phyloP scores from a whole-genome alignment of 2,888 invertebrate species.

The Linnaemya vulpina region DNA sequence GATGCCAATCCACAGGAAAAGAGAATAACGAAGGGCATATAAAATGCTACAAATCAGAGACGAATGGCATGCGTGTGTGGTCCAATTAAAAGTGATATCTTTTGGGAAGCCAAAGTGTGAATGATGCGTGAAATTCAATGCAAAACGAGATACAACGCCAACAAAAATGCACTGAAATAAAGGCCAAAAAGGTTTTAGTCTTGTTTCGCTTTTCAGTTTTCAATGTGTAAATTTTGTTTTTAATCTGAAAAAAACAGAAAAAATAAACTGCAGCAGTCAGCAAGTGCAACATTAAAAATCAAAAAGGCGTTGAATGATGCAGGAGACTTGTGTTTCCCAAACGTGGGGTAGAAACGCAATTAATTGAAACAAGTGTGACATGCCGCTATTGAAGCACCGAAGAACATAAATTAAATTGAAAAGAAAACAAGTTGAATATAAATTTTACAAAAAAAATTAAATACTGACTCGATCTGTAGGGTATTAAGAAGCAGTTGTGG shows the following conservation, averaged over 20 bases:
- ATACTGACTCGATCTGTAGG: slow-evolving; percentile 15
- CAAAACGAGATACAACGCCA: slow-evolving; percentile 62
- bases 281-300: slow-evolving; percentile 66
- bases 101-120: slow-evolving; percentile 78
- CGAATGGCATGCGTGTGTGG: slow-evolving; percentile 76
- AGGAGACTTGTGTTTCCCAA: slow-evolving; percentile 69
- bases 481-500: neutral
- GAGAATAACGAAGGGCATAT: slow-evolving; percentile 24
- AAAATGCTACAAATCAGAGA: slow-evolving; percentile 60
- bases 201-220: slow-evolving; percentile 4
- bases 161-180: slow-evolving; percentile 61
- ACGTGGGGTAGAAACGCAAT: slow-evolving; percentile 73
- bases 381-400: slow-evolving; percentile 64
- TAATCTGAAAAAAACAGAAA: slow-evolving; percentile 18
- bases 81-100: slow-evolving; percentile 80
- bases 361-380: slow-evolving; percentile 79
- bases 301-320: slow-evolving; percentile 74
- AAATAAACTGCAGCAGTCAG: slow-evolving; percentile 47
- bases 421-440: slow-evolving; percentile 14
- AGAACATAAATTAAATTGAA: slow-evolving; percentile 55
- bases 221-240: slow-evolving; percentile 35
- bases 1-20: slow-evolving; percentile 27
- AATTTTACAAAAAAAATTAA: neutral
- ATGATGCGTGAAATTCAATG: slow-evolving; percentile 81
- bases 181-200: slow-evolving; percentile 66